phyloP scores from a whole-genome alignment of 1,140 invertebrate genomes.

The Zophobas atratus region DNA sequence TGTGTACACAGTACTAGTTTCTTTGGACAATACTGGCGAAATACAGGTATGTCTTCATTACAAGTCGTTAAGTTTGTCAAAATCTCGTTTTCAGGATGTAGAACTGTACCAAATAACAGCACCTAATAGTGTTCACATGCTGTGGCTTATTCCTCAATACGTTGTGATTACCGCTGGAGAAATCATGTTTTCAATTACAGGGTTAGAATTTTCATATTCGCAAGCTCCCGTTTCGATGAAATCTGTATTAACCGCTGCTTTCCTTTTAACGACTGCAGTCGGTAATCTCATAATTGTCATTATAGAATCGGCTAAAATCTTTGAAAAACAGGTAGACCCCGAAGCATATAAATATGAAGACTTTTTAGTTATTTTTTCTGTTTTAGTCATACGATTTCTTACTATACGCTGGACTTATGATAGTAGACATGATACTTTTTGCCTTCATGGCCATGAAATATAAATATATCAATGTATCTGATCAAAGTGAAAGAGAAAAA shows the following conservation, averaged over 20 bases:
- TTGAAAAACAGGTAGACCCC: constrained; percentile 74
- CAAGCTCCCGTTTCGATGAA: constrained; percentile 95
- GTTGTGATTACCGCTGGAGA: constrained; percentile 87
- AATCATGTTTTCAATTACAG: constrained; percentile 93
- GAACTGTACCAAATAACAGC: constrained; percentile 70
- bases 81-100: constrained; percentile 37
- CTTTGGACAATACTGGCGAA: constrained; percentile 1
- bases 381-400: constrained; percentile 88
- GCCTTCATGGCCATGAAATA: constrained; percentile 82
- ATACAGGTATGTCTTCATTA: background rate
- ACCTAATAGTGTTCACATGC: constrained; percentile 83
- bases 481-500: constrained; percentile 58
- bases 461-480: constrained; percentile 72
- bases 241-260: constrained; percentile 90
- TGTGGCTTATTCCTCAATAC: constrained; percentile 91
- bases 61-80: background rate
- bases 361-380: background rate
- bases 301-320: constrained; percentile 76
- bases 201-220: constrained; percentile 92
- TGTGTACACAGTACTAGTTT: constrained; percentile 56
- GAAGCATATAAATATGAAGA: too few species aligned
- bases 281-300: constrained; percentile 94
- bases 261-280: constrained; percentile 91
- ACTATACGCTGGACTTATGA: constrained; percentile 90
- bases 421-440: constrained; percentile 87